phyloP scores from a whole-genome alignment of 2,888 invertebrate species.

The Cecidostiba fungosa region DNA sequence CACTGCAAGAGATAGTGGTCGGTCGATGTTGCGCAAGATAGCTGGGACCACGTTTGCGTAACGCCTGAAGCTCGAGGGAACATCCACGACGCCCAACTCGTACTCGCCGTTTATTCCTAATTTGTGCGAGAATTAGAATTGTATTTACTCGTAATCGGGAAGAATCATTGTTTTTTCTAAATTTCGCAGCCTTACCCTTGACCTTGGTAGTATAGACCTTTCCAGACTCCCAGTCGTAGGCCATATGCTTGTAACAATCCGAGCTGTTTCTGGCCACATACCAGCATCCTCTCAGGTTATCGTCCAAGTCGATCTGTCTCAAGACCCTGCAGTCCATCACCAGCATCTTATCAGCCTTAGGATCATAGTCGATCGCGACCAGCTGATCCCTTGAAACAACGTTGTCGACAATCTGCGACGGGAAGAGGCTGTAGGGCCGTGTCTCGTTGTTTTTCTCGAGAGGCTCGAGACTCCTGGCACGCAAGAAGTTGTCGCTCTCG shows the following conservation, averaged over 20 bases:
- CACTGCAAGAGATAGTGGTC: slow-evolving; percentile 24
- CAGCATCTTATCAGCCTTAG: not conserved
- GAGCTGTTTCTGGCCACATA: not conserved
- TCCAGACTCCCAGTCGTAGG: slow-evolving; percentile 28
- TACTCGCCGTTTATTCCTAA: slow-evolving; percentile 20
- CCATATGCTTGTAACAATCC: slow-evolving; percentile 38
- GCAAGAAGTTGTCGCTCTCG: slow-evolving; percentile 32
- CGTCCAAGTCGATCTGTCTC: slow-evolving; percentile 23
- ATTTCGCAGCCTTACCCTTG: not conserved
- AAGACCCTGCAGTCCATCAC: slow-evolving; percentile 11
- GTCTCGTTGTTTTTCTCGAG: not conserved
- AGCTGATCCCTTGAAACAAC: not conserved
- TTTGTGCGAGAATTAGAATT: not conserved
- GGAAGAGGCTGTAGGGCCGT: not conserved
- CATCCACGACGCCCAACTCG: slow-evolving; percentile 29
- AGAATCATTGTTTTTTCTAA: not conserved
- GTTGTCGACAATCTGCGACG: slow-evolving; percentile 25
- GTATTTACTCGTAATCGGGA: not conserved
- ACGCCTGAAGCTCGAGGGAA: slow-evolving; percentile 35
- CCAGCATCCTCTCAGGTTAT: slow-evolving; percentile 32
- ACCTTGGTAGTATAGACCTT: slow-evolving; percentile 30
- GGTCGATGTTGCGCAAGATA: slow-evolving; percentile 21
- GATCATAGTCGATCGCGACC: slow-evolving; percentile 30
- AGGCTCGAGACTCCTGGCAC: slow-evolving; percentile 6
- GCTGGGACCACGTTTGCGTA: slow-evolving; percentile 3